phyloP scores from a whole-genome alignment of 2,888 invertebrate genomes.

The Dorcus parallelipipedus region DNA sequence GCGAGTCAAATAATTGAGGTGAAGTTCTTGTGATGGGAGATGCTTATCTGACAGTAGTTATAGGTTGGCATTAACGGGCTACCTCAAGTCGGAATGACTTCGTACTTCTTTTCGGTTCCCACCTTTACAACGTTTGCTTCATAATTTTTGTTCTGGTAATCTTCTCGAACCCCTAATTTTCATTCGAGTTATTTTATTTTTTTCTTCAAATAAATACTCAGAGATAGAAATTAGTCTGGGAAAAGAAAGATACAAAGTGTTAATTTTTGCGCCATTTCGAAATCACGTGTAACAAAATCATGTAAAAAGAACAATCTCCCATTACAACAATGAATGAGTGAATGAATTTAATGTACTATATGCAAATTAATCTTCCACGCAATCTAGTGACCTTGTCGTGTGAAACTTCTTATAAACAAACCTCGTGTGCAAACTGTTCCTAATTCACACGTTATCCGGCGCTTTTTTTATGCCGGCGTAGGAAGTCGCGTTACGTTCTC shows the following conservation, averaged over 20 bases:
- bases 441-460: too few species aligned
- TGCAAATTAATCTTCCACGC: conserved; percentile 3
- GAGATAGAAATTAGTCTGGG: too few species aligned
- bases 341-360: conserved; percentile 8
- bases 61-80: conserved; percentile 38
- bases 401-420: neutral
- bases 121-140: conserved; percentile 18
- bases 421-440: neutral
- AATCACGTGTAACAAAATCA: too few species aligned
- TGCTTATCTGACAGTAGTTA: conserved; percentile 40
- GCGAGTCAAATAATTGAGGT: conserved; percentile 33
- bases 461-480: neutral
- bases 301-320: too few species aligned
- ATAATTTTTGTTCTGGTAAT: conserved; percentile 8
- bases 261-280: too few species aligned
- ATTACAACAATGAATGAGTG: neutral
- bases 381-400: conserved; percentile 2
- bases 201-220: too few species aligned
- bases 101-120: conserved; percentile 26
- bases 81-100: conserved; percentile 30
- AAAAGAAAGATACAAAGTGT: too few species aligned
- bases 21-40: conserved; percentile 32
- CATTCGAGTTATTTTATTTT: neutral
- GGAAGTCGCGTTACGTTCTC: conserved; percentile 5
- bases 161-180: conserved; percentile 10